These are phyloP conservation scores for Limnothrissa miodon DNA, from an alignment of 2,113 vertebrate species.

Conservation along the genomic window DNA sequence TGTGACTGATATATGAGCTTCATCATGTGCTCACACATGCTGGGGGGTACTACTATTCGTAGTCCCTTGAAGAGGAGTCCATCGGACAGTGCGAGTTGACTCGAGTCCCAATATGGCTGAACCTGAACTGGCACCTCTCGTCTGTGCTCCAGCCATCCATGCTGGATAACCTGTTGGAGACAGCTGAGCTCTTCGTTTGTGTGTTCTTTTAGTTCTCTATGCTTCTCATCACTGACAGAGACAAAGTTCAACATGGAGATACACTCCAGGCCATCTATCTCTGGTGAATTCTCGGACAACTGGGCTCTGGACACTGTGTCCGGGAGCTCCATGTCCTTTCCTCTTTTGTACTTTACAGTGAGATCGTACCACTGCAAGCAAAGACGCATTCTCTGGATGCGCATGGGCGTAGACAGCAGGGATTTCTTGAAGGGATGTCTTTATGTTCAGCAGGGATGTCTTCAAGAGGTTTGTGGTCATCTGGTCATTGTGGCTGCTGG, in stretches of 20 bases:
- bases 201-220: conserved; percentile 14
- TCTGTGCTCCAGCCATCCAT: no score
- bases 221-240: conserved; percentile 30
- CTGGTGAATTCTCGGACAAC: background rate
- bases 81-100: conserved; percentile 24
- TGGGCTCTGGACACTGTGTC: conserved; percentile 34
- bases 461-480: conserved; percentile 37
- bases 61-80: conserved; percentile 31
- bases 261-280: background rate
- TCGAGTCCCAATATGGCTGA: conserved; percentile 35
- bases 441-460: no score
- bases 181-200: conserved; percentile 3
- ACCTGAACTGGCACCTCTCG: no score
- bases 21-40: conserved; percentile 37
- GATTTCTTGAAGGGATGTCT: conserved; percentile 37
- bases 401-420: conserved; percentile 33
- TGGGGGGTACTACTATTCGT: conserved; percentile 15
- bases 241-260: conserved; percentile 26
- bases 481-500: conserved; percentile 35
- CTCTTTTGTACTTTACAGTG: conserved; percentile 20
- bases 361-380: conserved; percentile 34
- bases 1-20: no score
- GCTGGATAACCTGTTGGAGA: conserved; percentile 28
- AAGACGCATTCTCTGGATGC: conserved; percentile 35
- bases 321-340: conserved; percentile 34